Conservation (phyloP, 2,113 vertebrate genomes). For the Alces alces region DNA sequence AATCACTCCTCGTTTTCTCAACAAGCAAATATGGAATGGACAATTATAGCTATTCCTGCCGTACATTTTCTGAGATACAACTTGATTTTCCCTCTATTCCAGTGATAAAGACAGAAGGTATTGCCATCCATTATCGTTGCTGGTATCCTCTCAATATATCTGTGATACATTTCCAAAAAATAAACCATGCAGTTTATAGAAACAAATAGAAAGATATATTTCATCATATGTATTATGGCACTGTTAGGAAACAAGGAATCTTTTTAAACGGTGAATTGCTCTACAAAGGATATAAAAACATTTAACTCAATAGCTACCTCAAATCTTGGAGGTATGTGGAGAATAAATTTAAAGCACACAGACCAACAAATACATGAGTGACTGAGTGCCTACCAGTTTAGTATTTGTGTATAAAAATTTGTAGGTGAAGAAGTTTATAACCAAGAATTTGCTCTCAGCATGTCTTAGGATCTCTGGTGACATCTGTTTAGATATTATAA, state of each 20-base stretch:
- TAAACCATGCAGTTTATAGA: slow-evolving; percentile 56
- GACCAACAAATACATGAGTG: slow-evolving; percentile 30
- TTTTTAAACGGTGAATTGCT: slow-evolving; percentile 54
- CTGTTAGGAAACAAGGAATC: slow-evolving; percentile 61
- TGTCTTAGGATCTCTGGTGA: neutral
- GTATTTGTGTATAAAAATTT: neutral
- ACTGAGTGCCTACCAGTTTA: neutral
- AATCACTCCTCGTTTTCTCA: slow-evolving; percentile 52
- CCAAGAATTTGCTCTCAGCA: neutral
- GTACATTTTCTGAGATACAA: slow-evolving; percentile 28
- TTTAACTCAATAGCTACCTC: slow-evolving; percentile 51
- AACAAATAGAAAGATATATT: slow-evolving; percentile 69
- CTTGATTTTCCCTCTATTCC: slow-evolving; percentile 54
- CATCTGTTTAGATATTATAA: neutral
- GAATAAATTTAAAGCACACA: slow-evolving; percentile 53
- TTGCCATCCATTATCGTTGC: slow-evolving; percentile 42
- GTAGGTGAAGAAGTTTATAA: neutral
- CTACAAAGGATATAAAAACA: slow-evolving; percentile 51
- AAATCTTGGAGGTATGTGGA: slow-evolving; percentile 41
- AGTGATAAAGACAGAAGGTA: slow-evolving; percentile 67
- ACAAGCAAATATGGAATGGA: slow-evolving; percentile 66
- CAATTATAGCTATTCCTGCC: slow-evolving; percentile 56
- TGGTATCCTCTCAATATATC: slow-evolving; percentile 59
- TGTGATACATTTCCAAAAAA: slow-evolving; percentile 49
- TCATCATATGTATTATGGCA: slow-evolving; percentile 55